Percentiles rank a stretch among this genome's conserved stretches.
phyloP scores from a whole-genome alignment of 1,140 invertebrate genomes.

The Xylocopa sonorina region DNA sequence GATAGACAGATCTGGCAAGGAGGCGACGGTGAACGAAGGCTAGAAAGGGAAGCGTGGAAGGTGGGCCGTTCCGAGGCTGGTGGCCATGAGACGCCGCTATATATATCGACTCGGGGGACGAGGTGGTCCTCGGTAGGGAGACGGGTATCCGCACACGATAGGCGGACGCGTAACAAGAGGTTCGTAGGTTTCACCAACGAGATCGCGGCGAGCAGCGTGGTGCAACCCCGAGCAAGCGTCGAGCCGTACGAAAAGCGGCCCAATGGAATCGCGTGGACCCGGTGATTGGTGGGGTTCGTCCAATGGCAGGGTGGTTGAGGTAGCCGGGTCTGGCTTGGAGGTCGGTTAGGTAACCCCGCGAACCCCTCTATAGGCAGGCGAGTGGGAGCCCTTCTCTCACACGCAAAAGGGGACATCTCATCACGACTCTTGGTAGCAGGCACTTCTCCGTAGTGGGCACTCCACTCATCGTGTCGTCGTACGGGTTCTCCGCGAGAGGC shows the following conservation, averaged over 20 bases:
- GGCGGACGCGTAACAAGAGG: conserved; percentile 26
- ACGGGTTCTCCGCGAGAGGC: conserved; percentile 70
- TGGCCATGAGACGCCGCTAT: conserved; percentile 31
- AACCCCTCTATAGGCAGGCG: conserved; percentile 36
- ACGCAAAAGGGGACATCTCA: conserved; percentile 81
- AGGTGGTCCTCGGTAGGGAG: conserved; percentile 9
- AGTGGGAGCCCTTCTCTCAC: conserved; percentile 76
- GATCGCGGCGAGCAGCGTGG: not conserved
- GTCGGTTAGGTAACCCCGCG: conserved; percentile 38
- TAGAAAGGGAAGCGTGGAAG: not conserved
- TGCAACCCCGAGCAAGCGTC: not conserved
- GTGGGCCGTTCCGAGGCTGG: conserved; percentile 17
- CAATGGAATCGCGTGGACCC: conserved; percentile 27
- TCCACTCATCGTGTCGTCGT: conserved; percentile 77
- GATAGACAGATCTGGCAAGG: no score
- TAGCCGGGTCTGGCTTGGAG: conserved; percentile 45
- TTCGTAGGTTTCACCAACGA: conserved; percentile 28
- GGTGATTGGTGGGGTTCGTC: conserved; percentile 64
- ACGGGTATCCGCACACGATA: conserved; percentile 34
- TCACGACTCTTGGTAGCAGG: conserved; percentile 80
- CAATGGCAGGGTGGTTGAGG: conserved; percentile 68
- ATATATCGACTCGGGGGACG: conserved; percentile 14
- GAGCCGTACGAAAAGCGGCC: not conserved
- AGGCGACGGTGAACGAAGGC: no score
- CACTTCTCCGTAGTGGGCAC: conserved; percentile 81